These are phyloP conservation scores for Drosophila parabipectinata DNA, from an alignment of 1,140 invertebrate genomes.

Conservation along the genomic window DNA sequence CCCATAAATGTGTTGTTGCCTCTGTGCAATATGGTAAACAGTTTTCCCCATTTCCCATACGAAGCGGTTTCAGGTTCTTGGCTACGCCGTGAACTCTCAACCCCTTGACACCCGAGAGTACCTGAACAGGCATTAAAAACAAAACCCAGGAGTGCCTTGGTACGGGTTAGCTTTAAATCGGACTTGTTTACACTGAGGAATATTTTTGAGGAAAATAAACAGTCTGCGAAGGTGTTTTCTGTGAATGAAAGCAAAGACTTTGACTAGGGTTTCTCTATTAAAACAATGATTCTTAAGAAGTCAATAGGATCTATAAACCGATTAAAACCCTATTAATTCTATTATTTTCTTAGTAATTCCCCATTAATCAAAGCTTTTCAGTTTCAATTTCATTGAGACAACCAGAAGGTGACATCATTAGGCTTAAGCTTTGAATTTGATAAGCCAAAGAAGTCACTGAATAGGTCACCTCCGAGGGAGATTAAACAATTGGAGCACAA, in stretches of 20 bases:
- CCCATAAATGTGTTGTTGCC: conserved; percentile 23
- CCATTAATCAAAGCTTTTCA: conserved; percentile 8
- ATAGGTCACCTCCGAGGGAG: conserved; percentile 9
- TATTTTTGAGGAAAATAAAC: conserved; percentile 1
- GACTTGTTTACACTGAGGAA: conserved; percentile 9
- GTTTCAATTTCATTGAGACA: conserved; percentile 3
- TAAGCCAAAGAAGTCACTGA: conserved; percentile 19
- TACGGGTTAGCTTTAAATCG: conserved; percentile 7
- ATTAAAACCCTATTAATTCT: too few relatives aligned
- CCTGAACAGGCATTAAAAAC: conserved; percentile 23
- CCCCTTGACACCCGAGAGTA: conserved; percentile 35
- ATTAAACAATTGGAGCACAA: conserved; percentile 35
- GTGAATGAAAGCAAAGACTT: not conserved
- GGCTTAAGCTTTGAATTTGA: conserved; percentile 7
- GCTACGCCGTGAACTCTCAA: conserved; percentile 48
- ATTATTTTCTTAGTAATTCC: not conserved
- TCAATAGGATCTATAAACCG: too few relatives aligned
- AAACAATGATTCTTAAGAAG: too few relatives aligned
- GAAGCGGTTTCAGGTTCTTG: conserved; percentile 38
- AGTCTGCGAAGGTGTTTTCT: not conserved
- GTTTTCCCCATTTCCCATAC: conserved; percentile 35
- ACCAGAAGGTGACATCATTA: conserved; percentile 36
- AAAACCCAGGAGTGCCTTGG: conserved; percentile 17
- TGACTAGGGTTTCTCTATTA: too few relatives aligned
- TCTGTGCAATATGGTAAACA: conserved; percentile 39